Evolutionary conservation across 2,113 vertebrate genomes (phyloP), one percentile per base, ranked within the genome.

Genomic region (Cepphus grylle): DNA sequence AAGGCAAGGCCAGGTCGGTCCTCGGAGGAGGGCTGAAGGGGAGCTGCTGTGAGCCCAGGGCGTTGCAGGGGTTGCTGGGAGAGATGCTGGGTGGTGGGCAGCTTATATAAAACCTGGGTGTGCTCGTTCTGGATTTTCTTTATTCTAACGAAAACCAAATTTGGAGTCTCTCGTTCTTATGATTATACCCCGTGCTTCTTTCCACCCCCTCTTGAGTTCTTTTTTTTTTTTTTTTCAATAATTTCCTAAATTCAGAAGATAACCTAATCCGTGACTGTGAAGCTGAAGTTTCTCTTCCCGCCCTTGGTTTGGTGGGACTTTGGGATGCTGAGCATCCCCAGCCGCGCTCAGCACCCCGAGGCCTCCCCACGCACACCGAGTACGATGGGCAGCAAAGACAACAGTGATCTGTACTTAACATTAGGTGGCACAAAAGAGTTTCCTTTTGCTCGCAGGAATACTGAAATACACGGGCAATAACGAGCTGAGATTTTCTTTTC

Each of bases 391-490:
- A 92, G 73, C 32, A 0, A 52, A 67, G 55, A 78, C 88, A 96
- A 97, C 95, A 97, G 90, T 98, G 95, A 95, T 91, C 91, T 63
- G 52, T 69, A 34, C 61, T 96, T 96, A 97, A 98, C 97, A 97
- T 97, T 97, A 97, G 97, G 96, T 97, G 97, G 97, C 96, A 97
- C 96, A 97, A 97, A 97, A 96, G 95, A 95, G 95, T 97, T 97
- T 97, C 93, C 61, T 95, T 95, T 92, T 56, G 90, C 95, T 92
- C n/a, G 4, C 81, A 96, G 72, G 50, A 53, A 70, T 29, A 45
- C 86, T 84, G 88, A 77, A 76, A 93, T 78, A 40, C 3, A 82
- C 7, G 49, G 65, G 78, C 80, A 88, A 56, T 8, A 76, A 45
- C 16, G 11, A 90, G 59, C 84, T 43, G 89, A 92, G 88, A 69